These are phyloP conservation scores for Puffinus mauretanicus DNA, from an alignment of 2,113 vertebrate species.

Conservation along the genomic window DNA sequence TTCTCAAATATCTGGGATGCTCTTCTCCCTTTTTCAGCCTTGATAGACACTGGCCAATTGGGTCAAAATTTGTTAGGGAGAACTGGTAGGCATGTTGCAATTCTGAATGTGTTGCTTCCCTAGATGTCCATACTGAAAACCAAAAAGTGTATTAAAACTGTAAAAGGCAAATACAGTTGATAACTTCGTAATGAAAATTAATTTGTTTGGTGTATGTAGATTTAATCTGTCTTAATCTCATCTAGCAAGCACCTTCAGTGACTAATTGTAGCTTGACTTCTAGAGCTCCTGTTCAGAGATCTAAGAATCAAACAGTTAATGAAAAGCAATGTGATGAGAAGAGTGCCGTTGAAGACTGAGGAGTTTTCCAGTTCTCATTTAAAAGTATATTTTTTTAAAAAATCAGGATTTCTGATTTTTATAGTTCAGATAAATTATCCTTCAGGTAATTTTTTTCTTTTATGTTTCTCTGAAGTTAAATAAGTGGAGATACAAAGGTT, in stretches of 20 bases:
- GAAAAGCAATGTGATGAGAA: background rate
- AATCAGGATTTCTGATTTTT: background rate
- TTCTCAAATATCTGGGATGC: background rate
- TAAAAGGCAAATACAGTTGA: background rate
- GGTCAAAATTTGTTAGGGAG: background rate
- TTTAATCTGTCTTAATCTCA: background rate
- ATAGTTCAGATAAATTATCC: background rate
- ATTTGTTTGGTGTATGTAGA: background rate
- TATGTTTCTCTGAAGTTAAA: background rate
- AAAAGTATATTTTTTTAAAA: background rate
- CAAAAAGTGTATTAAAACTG: background rate
- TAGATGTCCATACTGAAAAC: background rate
- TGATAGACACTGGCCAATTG: background rate
- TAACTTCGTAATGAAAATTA: background rate
- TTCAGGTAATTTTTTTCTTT: background rate
- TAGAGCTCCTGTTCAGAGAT: background rate
- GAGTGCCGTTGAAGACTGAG: background rate
- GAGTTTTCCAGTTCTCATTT: background rate
- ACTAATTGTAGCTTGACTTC: background rate
- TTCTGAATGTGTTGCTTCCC: background rate
- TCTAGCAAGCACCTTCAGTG: background rate
- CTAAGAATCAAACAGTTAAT: background rate
- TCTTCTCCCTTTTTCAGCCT: background rate
- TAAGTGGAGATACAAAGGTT: background rate
- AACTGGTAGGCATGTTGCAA: background rate